Base-by-base conservation (phyloP, 2,113 vertebrate species). In the Sinosuthora webbiana region DNA sequence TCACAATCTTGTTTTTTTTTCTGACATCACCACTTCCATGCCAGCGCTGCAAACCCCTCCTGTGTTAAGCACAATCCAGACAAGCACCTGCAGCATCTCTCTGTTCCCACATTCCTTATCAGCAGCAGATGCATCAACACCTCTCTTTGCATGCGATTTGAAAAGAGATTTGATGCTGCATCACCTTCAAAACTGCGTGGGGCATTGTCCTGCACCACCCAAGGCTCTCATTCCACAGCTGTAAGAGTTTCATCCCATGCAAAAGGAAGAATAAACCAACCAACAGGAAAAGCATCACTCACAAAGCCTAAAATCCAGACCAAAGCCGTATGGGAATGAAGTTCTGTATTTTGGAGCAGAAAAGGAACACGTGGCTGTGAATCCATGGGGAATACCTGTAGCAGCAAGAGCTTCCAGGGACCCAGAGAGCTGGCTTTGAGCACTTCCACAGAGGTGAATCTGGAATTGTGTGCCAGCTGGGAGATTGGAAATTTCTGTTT, bases 301-400 rank as follows among this genome's bases (percentile, higher is more conserved):
- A 49, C 73, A 71, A 64, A 89, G 81, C 81, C 57, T n/a, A 15
- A 20, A 41, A 44, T 31, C 56, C 20, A 7, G 30, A 18, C 33
- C 47, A 31, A 62, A 63, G 41, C 55, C 30, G 13, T 4, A 19
- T 0, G 7, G 55, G 55, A 86, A 71, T 33, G 16, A 67, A 75
- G 22, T 45, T 59, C 28, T 74, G 31, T 16, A 56, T 82, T 82
- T 89, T 31, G 47, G 60, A 89, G 69, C 35, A 89, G 69, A 37
- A 77, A 80, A 90, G 52, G 79, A 93, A 39, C 39, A 70, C 2
- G 7, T 7, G 37, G 91, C 57, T 71, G 60, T 19, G 49, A 82
- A 91, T 84, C 89, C 62, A 53, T 68, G 82, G 74, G 47, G 94
- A 96, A 89, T 64, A 79, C 64, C 83, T 95, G 73, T 14, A 68